Evolutionary conservation across 2,888 invertebrate species (phyloP).

Genomic region (Microctonus hyperodae): DNA sequence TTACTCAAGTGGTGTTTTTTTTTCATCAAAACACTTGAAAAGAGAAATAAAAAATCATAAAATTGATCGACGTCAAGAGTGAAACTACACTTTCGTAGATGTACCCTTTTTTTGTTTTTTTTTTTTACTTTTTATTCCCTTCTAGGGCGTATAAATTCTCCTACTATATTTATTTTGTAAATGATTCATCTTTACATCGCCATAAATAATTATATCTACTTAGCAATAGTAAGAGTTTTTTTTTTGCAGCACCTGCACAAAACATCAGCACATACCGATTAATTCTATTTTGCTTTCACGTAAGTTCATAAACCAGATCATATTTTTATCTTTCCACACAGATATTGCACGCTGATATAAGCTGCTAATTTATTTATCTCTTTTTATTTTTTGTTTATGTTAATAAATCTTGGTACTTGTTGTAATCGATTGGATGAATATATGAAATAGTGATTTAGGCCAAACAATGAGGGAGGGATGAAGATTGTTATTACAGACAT

Average conservation of each 20-base stretch:
- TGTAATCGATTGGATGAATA: neutral
- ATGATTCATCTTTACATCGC: neutral
- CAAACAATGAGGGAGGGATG: constrained; percentile 19
- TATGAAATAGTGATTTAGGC: constrained; percentile 30
- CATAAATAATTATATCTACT: neutral
- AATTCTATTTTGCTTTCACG: neutral
- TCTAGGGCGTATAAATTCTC: neutral
- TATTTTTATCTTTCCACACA: neutral
- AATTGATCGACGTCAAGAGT: constrained; percentile 3
- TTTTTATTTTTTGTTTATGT: neutral
- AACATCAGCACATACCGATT: neutral
- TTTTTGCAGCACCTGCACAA: neutral
- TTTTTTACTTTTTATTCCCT: neutral
- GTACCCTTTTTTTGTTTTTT: neutral
- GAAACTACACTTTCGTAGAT: constrained; percentile 13
- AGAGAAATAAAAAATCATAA: neutral
- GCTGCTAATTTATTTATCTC: neutral
- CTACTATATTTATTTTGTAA: neutral
- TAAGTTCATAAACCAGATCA: neutral
- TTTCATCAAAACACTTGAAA: neutral
- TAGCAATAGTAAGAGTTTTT: neutral
- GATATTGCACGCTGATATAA: neutral
- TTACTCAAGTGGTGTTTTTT: neutral
- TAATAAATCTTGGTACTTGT: constrained; percentile 17
- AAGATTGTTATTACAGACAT: constrained; percentile 18